Percentiles rank a stretch among this genome's conserved stretches.
phyloP scores from a whole-genome alignment of 2,888 invertebrate species.

The Patella ulyssiponensis region DNA sequence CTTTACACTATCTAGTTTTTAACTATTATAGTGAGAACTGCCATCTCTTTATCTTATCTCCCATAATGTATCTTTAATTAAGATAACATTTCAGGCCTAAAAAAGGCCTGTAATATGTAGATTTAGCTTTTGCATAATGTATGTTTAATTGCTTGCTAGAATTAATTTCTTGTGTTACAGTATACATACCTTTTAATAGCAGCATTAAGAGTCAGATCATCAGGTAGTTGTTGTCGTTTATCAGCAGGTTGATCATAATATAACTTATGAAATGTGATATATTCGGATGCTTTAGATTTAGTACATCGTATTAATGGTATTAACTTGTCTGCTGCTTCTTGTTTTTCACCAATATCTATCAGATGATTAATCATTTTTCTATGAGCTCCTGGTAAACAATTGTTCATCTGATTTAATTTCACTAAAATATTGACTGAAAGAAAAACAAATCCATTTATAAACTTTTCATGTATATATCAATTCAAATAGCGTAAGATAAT shows the following conservation, averaged over 20 bases:
- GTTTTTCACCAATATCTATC: neutral
- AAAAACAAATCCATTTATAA: neutral
- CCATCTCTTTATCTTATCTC: no score
- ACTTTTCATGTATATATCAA: no score
- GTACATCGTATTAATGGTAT: neutral
- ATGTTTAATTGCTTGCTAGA: no score
- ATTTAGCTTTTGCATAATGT: no score
- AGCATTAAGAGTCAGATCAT: neutral
- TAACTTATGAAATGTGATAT: neutral
- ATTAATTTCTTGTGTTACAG: no score
- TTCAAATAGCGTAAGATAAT: no score
- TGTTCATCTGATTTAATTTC: slow-evolving; percentile 9
- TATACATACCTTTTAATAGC: neutral
- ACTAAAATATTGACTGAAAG: neutral
- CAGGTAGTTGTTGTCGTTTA: neutral
- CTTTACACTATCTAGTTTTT: no score
- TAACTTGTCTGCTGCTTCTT: neutral
- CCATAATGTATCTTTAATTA: no score
- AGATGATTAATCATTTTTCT: neutral
- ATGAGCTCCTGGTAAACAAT: slow-evolving; percentile 1
- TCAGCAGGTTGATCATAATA: neutral
- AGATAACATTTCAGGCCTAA: no score
- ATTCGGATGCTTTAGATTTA: neutral
- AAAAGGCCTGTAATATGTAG: no score
- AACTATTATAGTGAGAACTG: no score